phyloP scores from a whole-genome alignment of 2,888 invertebrate species.

The Lissocephala sabroskyi region DNA sequence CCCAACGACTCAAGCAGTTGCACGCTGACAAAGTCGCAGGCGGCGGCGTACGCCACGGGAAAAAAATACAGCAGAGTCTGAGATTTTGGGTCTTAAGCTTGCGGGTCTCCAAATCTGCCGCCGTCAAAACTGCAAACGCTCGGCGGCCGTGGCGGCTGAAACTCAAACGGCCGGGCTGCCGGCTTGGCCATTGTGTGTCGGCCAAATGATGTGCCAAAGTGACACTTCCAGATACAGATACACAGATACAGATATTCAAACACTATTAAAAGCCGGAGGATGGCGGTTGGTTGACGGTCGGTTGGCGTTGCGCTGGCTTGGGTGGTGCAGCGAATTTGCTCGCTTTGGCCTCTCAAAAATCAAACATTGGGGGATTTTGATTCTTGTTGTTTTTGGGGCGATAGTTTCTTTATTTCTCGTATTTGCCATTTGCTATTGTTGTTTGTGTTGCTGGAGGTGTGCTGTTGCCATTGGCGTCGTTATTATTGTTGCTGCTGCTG shows the following conservation, averaged over 20 bases:
- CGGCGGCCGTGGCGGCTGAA: constrained; percentile 27
- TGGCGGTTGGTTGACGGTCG: background rate
- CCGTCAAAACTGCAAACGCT: constrained; percentile 56
- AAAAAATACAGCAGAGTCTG: background rate
- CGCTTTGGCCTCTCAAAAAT: background rate
- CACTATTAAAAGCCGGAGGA: constrained; percentile 22
- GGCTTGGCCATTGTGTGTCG: constrained; percentile 43
- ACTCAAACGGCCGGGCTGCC: background rate
- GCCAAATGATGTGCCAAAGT: constrained; percentile 65
- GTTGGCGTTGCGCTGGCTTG: no score
- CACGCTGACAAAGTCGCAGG: constrained; percentile 10
- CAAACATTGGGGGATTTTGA: no score
- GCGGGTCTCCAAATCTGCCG: constrained; percentile 54
- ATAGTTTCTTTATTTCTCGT: background rate
- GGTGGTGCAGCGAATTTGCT: no score
- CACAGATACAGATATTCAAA: constrained; percentile 40
- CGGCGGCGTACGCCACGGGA: background rate
- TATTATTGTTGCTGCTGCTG: constrained; percentile 33
- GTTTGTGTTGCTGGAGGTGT: constrained; percentile 6
- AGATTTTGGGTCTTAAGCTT: constrained; percentile 3
- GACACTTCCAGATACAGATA: constrained; percentile 52
- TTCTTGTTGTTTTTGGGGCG: no score
- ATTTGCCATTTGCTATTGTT: constrained; percentile 6
- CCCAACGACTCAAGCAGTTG: constrained; percentile 8
- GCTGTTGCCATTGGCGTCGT: constrained; percentile 18